Conservation (phyloP, 2,113 vertebrate species). For the Potamarius usumacintae region DNA sequence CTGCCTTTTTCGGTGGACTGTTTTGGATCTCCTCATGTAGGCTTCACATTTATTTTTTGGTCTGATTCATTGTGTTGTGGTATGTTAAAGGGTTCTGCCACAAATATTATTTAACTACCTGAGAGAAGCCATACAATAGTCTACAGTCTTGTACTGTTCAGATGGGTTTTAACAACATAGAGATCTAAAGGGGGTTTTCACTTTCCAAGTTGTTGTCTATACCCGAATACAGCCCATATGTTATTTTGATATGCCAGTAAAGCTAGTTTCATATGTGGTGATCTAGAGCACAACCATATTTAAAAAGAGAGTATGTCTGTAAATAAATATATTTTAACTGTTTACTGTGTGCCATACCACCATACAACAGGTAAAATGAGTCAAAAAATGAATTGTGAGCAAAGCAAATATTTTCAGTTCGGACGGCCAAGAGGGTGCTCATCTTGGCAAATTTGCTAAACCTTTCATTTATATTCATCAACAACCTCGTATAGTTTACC, state of each 20-base stretch:
- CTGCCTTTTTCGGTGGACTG: constrained; percentile 38
- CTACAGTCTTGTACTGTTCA: constrained; percentile 42
- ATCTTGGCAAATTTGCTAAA: constrained; percentile 14
- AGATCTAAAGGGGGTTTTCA: constrained; percentile 5
- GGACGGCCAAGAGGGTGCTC: not conserved
- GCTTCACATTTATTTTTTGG: constrained; percentile 38
- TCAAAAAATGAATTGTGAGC: not conserved
- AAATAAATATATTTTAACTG: constrained; percentile 23
- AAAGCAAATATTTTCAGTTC: not conserved
- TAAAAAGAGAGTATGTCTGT: constrained; percentile 2
- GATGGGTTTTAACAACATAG: constrained; percentile 39
- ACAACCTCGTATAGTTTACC: not conserved
- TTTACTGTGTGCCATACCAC: constrained; percentile 37
- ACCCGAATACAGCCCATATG: constrained; percentile 3
- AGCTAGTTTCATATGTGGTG: constrained; percentile 19
- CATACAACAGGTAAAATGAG: constrained; percentile 11
- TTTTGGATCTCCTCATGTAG: constrained; percentile 30
- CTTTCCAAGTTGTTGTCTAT: constrained; percentile 11
- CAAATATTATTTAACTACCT: constrained; percentile 39
- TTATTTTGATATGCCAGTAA: constrained; percentile 24
- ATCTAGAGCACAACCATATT: constrained; percentile 15
- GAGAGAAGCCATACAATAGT: constrained; percentile 36
- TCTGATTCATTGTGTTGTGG: constrained; percentile 45
- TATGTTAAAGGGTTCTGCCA: constrained; percentile 33
- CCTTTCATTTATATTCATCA: not conserved